Evolutionary conservation across 2,113 vertebrate species (phyloP).

Genomic region (Alligator sinensis): DNA sequence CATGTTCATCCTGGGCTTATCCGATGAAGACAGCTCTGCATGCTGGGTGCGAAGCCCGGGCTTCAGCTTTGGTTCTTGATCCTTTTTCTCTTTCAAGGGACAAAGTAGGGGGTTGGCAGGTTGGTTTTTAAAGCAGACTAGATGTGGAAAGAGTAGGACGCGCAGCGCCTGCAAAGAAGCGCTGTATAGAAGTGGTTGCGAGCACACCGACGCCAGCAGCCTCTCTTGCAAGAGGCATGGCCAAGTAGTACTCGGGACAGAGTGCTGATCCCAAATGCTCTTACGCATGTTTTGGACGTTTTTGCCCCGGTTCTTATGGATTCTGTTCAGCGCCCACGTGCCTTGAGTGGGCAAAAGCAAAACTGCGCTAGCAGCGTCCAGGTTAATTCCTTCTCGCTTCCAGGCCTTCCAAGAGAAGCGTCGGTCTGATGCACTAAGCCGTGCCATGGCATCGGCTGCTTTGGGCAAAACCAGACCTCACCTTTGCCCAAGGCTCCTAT

Average conservation of each 20-base stretch:
- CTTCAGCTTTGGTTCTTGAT: neutral
- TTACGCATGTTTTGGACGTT: neutral
- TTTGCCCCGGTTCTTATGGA: neutral
- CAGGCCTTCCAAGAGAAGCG: neutral
- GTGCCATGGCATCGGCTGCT: too few species aligned
- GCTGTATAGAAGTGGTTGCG: too few species aligned
- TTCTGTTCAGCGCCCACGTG: neutral
- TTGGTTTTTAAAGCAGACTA: neutral
- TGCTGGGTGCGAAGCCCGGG: fast-evolving
- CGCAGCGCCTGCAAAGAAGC: too few species aligned
- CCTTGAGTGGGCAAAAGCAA: neutral
- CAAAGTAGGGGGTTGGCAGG: neutral
- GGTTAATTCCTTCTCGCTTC: neutral
- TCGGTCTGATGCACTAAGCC: neutral
- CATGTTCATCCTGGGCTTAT: neutral
- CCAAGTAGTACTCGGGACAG: too few species aligned
- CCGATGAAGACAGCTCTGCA: neutral
- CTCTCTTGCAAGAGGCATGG: neutral
- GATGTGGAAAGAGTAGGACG: neutral
- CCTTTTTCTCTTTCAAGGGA: neutral
- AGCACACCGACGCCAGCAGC: neutral
- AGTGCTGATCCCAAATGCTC: neutral
- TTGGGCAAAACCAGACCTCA: too few species aligned
- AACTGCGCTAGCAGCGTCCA: neutral
- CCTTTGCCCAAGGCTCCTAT: too few species aligned